Evolutionary conservation across 2,888 invertebrate genomes (phyloP).

Genomic region (Blomia tropicalis): DNA sequence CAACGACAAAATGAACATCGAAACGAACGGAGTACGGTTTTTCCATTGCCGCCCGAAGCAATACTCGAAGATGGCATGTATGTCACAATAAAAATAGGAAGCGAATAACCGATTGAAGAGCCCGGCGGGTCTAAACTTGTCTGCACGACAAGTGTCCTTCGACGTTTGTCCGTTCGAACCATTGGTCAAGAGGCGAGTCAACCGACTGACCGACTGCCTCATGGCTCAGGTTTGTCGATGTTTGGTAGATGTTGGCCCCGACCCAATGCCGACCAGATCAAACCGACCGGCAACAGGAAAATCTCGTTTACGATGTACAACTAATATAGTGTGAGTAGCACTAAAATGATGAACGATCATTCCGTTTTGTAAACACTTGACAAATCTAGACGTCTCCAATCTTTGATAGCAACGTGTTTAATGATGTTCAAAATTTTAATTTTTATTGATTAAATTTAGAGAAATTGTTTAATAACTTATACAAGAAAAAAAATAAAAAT

Average conservation of each 20-base stretch:
- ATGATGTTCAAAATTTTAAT: neutral
- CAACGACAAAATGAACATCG: neutral
- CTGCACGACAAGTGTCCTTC: neutral
- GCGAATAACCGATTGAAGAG: neutral
- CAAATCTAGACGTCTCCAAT: neutral
- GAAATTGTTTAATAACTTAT: no score
- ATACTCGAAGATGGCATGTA: neutral
- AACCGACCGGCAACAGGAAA: neutral
- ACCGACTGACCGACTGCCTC: no score
- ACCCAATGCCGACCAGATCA: no score
- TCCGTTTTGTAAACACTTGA: neutral
- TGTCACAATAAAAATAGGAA: neutral
- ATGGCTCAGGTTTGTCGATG: no score
- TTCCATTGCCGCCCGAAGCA: neutral
- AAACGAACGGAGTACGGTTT: neutral
- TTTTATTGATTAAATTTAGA: neutral
- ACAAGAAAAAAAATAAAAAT: no score
- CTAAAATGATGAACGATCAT: no score
- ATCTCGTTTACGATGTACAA: neutral
- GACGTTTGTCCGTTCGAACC: neutral
- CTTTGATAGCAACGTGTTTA: neutral
- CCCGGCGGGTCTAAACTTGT: neutral
- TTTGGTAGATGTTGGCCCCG: no score
- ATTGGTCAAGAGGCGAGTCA: neutral
- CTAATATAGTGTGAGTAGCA: neutral